These are phyloP conservation scores for Sinocyclocheilus anophthalmus DNA, from an alignment of 2,113 vertebrate genomes.

Conservation along the genomic window DNA sequence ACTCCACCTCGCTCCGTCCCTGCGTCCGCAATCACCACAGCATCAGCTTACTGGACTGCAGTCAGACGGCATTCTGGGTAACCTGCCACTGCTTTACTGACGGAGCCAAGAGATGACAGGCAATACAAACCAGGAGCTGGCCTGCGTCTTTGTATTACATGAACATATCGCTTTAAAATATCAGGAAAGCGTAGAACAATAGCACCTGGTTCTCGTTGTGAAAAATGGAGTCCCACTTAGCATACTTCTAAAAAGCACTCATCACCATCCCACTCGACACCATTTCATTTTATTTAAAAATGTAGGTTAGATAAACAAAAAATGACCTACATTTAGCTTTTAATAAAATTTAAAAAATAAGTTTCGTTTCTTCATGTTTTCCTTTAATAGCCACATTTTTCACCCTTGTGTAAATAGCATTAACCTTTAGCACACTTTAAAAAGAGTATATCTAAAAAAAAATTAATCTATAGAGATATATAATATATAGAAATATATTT, in stretches of 20 bases:
- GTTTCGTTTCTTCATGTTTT: background rate
- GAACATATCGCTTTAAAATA: background rate
- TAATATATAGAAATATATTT: too few relatives aligned
- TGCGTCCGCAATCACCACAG: conserved; percentile 1
- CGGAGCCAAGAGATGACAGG: background rate
- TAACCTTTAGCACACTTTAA: too few relatives aligned
- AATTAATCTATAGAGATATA: too few relatives aligned
- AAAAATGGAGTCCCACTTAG: background rate
- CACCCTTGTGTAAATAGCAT: too few relatives aligned
- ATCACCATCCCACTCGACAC: too few relatives aligned
- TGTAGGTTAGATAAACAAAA: background rate
- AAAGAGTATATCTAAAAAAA: too few relatives aligned
- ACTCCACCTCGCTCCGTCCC: conserved; percentile 24
- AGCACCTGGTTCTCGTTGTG: background rate
- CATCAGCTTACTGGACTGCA: conserved; percentile 5
- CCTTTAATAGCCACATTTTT: too few relatives aligned
- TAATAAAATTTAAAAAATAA: background rate
- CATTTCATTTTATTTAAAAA: background rate
- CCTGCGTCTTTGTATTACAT: conserved; percentile 12
- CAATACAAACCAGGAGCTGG: conserved; percentile 9
- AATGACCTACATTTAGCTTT: background rate
- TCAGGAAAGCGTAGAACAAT: background rate
- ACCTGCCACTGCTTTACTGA: conserved; percentile 19
- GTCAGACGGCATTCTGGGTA: conserved; percentile 30
- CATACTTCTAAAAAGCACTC: background rate